Evolutionary conservation across 2,888 invertebrate genomes (phyloP).

Genomic region (Eristalis pertinax): DNA sequence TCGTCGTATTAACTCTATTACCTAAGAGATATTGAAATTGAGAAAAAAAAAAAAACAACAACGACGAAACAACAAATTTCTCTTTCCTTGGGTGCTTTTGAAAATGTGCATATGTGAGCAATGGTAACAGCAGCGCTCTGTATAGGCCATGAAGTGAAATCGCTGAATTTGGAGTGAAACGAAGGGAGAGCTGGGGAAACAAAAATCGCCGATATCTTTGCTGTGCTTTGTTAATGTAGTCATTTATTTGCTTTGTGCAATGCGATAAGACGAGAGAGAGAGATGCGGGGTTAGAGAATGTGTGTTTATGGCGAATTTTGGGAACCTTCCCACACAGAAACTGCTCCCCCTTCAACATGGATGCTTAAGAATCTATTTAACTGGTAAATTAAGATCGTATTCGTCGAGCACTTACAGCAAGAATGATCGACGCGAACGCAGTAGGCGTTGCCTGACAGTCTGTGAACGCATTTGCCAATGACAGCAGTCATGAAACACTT

Average conservation of each 20-base stretch:
- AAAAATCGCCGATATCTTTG: background rate
- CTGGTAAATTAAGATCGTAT: too few relatives aligned
- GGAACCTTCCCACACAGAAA: too few relatives aligned
- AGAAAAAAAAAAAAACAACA: background rate
- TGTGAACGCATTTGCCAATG: too few relatives aligned
- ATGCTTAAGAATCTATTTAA: too few relatives aligned
- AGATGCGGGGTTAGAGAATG: background rate
- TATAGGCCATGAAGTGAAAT: slow-evolving; percentile 61
- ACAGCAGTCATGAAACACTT: too few relatives aligned
- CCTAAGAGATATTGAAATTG: slow-evolving; percentile 67
- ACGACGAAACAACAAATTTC: slow-evolving; percentile 41
- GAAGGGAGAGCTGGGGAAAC: slow-evolving; percentile 61
- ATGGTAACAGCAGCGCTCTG: background rate
- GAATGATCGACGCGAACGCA: too few relatives aligned
- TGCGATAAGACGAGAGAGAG: background rate
- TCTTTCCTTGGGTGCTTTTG: slow-evolving; percentile 55
- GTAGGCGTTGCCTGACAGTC: too few relatives aligned
- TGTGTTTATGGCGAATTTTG: background rate
- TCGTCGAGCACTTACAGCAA: too few relatives aligned
- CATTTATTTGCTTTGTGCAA: slow-evolving; percentile 14
- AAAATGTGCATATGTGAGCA: slow-evolving; percentile 46
- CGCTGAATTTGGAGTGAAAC: slow-evolving; percentile 67
- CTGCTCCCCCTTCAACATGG: too few relatives aligned
- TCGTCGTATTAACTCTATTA: slow-evolving; percentile 42
- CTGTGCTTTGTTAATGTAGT: slow-evolving; percentile 2